Evolutionary conservation across 2,113 vertebrate genomes (phyloP).

Genomic region (Sylvicapra grimmia): DNA sequence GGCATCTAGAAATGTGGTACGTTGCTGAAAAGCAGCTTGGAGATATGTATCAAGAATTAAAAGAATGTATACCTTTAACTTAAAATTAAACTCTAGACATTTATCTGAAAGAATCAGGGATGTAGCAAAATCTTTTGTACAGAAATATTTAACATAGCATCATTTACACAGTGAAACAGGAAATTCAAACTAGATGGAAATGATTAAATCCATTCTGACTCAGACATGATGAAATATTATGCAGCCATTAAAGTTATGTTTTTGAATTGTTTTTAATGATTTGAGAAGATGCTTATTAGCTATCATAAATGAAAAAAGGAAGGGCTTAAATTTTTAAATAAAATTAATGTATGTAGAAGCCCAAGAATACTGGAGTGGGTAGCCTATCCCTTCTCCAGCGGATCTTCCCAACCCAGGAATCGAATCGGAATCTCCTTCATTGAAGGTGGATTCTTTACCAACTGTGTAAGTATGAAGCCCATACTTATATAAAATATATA

Average conservation of each 20-base stretch:
- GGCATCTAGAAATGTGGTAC: neutral
- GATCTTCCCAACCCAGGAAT: neutral
- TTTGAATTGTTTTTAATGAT: constrained; percentile 2
- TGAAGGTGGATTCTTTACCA: neutral
- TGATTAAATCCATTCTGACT: neutral
- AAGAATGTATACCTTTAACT: neutral
- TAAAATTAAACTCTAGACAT: constrained; percentile 9
- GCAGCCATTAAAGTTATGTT: neutral
- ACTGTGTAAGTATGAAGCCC: neutral
- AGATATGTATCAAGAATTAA: neutral
- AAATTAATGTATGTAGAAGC: neutral
- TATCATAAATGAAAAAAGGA: neutral
- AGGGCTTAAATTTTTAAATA: neutral
- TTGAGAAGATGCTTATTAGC: neutral
- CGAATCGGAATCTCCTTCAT: fast-evolving
- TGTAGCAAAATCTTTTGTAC: neutral
- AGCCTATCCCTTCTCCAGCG: neutral
- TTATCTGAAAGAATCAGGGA: neutral
- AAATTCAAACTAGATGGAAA: neutral
- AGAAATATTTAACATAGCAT: neutral
- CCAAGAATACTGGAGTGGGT: neutral
- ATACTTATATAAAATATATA: neutral
- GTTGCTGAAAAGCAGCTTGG: neutral
- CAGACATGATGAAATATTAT: neutral
- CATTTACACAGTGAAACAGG: neutral